Percentiles rank a stretch among this genome's conserved stretches.
phyloP scores from a whole-genome alignment of 92 coral and sea anemone species.

The Phymanthus crucifer region DNA sequence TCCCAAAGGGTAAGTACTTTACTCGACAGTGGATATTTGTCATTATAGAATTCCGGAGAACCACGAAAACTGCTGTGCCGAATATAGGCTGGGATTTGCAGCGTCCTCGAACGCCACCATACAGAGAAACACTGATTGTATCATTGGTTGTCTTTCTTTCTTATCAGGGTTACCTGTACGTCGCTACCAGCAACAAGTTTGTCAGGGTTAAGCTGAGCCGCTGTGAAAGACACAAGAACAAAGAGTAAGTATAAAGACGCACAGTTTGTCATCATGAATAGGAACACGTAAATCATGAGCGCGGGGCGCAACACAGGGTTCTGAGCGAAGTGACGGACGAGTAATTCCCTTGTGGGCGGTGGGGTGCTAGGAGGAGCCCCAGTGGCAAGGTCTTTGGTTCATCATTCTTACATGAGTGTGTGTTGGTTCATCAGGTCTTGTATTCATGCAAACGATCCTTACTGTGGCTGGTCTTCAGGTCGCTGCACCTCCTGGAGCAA shows the following conservation, averaged over 20 bases:
- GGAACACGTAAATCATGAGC: too few relatives aligned
- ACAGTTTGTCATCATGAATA: not conserved
- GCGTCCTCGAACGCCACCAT: too few relatives aligned
- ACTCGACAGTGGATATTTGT: too few relatives aligned
- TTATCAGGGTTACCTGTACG: slow-evolving; percentile 65
- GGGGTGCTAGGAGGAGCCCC: too few relatives aligned
- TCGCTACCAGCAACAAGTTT: slow-evolving; percentile 64
- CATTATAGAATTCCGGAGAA: not conserved
- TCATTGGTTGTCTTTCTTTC: not conserved
- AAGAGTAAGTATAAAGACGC: slow-evolving; percentile 49
- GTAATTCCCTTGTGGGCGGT: too few relatives aligned
- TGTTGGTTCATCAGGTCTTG: slow-evolving; percentile 49
- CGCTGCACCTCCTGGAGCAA: slow-evolving; percentile 38
- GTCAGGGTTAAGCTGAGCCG: slow-evolving; percentile 63
- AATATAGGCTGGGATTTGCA: too few relatives aligned
- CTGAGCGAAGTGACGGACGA: too few relatives aligned
- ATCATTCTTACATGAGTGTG: not conserved
- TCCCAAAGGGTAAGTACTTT: slow-evolving; percentile 44
- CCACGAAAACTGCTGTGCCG: not conserved
- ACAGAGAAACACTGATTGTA: not conserved
- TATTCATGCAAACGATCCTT: slow-evolving; percentile 74
- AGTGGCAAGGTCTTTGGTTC: too few relatives aligned
- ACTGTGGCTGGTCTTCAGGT: slow-evolving; percentile 82
- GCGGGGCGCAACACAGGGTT: too few relatives aligned
- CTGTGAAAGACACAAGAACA: slow-evolving; percentile 50